Base-by-base conservation (phyloP, 2,797 vertebrate genomes). In the Siniperca scherzeri region DNA sequence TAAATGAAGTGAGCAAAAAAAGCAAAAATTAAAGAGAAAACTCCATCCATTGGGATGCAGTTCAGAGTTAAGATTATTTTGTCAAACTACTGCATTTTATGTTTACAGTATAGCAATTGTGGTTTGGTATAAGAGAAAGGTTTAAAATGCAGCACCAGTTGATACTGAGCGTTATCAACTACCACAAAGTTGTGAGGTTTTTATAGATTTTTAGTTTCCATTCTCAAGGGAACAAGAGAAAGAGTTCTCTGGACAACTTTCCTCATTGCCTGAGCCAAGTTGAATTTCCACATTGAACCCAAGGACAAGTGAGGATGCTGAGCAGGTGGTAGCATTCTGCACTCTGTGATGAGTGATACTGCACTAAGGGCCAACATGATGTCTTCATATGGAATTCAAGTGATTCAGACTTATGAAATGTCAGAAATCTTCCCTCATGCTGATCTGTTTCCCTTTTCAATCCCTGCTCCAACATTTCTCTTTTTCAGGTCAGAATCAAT, bases 231-330 rank as follows among this genome's bases (percentile, higher is more conserved):
- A 87, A 55, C 53, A 55, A 69, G 76, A 84, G 36, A 78, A 74
- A 69, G 17, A 53, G 48, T 52, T 86, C 48, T 65, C 67, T 74
- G 66, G 82, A 79, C 77, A 80, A 80, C 70, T 75, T 82, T 59
- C 52, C 52, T 56, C 55, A 56, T 21, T 13, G 53, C 19, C 66
- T 52, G 66, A 87, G 81, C 81, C 81, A 89, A 84, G 80, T 71
- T 89, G 77, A 79, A 83, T 87, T 75, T 60, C 36, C 57, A 76
- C 59, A 70, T 59, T 33, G 79, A 81, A 74, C 70, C 81, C 30
- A 25, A 80, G 74, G 75, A 81, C 80, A 82, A 74, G 69, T 5
- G 4, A 82, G 53, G 50, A 72, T 69, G 56, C 70, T 70, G 73
- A 77, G 70, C 38, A 74, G 69, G 73, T 65, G n/a, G n/a, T n/a